Percentiles rank a stretch among this genome's conserved stretches.
Evolutionary conservation across 2,113 vertebrate genomes (phyloP).

Genomic region (Pangasianodon gigas): DNA sequence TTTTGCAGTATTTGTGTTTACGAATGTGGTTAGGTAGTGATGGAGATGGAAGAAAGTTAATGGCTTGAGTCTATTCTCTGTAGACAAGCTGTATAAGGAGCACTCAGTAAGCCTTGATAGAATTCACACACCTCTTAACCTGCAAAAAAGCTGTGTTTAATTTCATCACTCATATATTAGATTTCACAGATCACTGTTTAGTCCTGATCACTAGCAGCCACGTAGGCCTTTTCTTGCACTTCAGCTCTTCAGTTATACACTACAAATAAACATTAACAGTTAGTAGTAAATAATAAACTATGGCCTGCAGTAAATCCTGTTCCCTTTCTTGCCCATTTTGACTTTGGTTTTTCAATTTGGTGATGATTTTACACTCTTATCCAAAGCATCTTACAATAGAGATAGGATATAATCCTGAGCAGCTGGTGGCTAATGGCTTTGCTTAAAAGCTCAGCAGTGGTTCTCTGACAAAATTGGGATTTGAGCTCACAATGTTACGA

Average conservation of each 20-base stretch:
- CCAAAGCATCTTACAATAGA: not conserved
- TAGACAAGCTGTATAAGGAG: slow-evolving; percentile 23
- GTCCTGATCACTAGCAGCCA: slow-evolving; percentile 2
- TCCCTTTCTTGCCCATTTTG: not conserved
- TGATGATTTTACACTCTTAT: not conserved
- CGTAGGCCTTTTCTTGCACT: not conserved
- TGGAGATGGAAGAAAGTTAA: not conserved
- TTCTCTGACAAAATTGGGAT: not conserved
- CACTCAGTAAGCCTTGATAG: not conserved
- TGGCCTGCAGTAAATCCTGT: not conserved
- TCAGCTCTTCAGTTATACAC: not conserved
- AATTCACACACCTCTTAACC: not conserved
- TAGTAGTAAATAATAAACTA: not conserved
- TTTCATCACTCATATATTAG: not conserved
- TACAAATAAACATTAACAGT: not conserved
- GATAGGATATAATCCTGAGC: not conserved
- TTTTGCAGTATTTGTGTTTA: not conserved
- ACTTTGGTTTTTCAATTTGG: not conserved
- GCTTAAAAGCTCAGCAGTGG: not conserved
- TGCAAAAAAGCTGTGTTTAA: not conserved
- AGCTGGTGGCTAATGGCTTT: not conserved
- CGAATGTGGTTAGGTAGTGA: not conserved
- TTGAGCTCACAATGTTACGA: not conserved
- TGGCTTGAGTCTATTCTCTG: not conserved
- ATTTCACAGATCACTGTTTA: not conserved